A percentile compares a stretch with the other conserved stretches of the same genome.
Conservation (phyloP, 1,140 invertebrate species). For the Panagrolaimus sp. region DNA sequence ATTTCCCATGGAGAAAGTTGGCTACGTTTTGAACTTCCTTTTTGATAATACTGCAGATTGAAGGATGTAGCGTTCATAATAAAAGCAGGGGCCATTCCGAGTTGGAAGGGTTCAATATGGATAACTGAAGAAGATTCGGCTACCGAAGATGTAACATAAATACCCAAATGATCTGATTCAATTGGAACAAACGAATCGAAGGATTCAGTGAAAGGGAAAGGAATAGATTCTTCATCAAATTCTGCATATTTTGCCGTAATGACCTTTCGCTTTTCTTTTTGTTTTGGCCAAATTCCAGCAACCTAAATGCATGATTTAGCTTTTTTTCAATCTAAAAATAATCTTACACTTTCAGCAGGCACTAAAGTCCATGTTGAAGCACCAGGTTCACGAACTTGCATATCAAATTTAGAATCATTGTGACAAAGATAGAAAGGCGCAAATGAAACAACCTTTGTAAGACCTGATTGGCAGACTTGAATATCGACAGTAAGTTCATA, state of each 20-base stretch:
- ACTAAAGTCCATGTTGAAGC: slow-evolving; percentile 47
- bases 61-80: slow-evolving; percentile 75
- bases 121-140: slow-evolving; percentile 83
- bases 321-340: slow-evolving; percentile 10
- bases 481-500: slow-evolving; percentile 78
- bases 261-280: slow-evolving; percentile 59
- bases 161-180: slow-evolving; percentile 74
- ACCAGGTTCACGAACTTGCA: slow-evolving; percentile 74
- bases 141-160: slow-evolving; percentile 82
- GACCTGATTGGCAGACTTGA: slow-evolving; percentile 76
- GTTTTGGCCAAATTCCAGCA: slow-evolving; percentile 76
- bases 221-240: slow-evolving; percentile 68
- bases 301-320: slow-evolving; percentile 64
- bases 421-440: slow-evolving; percentile 88
- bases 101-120: slow-evolving; percentile 73
- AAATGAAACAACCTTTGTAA: slow-evolving; percentile 92
- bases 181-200: slow-evolving; percentile 75
- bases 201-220: slow-evolving; percentile 78
- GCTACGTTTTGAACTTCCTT: slow-evolving; percentile 61
- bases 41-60: slow-evolving; percentile 62
- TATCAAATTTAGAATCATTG: slow-evolving; percentile 71
- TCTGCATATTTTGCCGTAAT: slow-evolving; percentile 62
- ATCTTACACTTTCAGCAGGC: slow-evolving; percentile 37
- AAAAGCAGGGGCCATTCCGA: slow-evolving; percentile 77
- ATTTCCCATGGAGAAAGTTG: slow-evolving; percentile 41